A percentile compares a stretch with the other conserved stretches of the same genome.
Conservation (phyloP, 2,113 vertebrate genomes). For the Perca schrenkii region DNA sequence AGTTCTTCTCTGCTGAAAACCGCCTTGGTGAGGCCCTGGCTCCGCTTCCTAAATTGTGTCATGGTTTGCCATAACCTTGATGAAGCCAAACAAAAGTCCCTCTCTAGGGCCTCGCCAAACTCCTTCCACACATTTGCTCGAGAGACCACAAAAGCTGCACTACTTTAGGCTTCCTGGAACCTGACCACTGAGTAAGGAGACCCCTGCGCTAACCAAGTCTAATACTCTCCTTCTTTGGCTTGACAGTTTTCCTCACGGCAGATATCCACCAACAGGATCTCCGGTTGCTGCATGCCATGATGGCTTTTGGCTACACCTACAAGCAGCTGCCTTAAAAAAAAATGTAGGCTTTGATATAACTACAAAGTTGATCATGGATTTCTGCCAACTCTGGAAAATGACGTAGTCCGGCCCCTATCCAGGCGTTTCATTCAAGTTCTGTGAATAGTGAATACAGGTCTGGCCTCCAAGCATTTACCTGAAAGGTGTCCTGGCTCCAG, state of each 20-base stretch:
- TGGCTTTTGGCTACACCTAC: background rate
- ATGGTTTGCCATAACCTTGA: background rate
- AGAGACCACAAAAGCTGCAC: background rate
- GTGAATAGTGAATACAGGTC: background rate
- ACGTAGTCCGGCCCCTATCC: background rate
- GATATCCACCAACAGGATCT: background rate
- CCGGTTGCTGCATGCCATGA: background rate
- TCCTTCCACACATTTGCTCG: background rate
- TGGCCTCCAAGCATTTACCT: too few species aligned
- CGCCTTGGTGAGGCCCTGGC: background rate
- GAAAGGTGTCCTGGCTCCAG: too few species aligned
- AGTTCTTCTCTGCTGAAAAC: background rate
- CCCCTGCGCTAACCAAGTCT: background rate
- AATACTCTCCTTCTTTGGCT: background rate
- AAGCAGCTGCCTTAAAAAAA: background rate
- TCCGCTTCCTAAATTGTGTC: slow-evolving; percentile 1
- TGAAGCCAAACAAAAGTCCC: slow-evolving; percentile 1
- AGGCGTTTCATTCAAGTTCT: background rate
- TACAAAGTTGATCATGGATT: background rate
- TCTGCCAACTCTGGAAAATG: background rate
- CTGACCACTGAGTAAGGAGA: background rate
- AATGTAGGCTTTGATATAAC: background rate
- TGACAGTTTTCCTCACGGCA: background rate
- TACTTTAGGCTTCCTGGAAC: background rate
- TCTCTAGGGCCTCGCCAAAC: background rate